Evolutionary conservation across 2,888 invertebrate species (phyloP), one percentile per base, ranked within the genome.

Genomic region (Agelastica alni): DNA sequence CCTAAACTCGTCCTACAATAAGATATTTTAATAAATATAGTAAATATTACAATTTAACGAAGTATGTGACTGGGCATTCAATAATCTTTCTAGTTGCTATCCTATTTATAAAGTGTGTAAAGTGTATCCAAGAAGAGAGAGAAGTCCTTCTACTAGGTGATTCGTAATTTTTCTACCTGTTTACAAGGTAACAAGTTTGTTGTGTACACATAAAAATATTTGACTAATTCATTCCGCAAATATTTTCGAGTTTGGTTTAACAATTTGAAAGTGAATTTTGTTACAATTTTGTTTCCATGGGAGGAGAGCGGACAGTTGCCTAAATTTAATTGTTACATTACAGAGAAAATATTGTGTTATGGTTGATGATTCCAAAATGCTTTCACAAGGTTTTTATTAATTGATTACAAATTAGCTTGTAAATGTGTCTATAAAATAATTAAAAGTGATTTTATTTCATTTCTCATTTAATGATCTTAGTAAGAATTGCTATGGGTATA

Each of bases 51-150:
- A 43, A 48, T 43, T n/a, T 10, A 3, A 31, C 22, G 16, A 53
- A 49, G 13, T 43, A 53, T 48, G 53, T 47, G 47, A 22, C 48
- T 20, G 48, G 47, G 48, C 9, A 32, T 43, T 20, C 18, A 36
- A 16, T 37, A 36, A 42, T 18, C n/a, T n/a, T n/a, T n/a, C n/a
- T n/a, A n/a, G n/a, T n/a, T n/a, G n/a, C n/a, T n/a, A n/a, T n/a
- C n/a, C n/a, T n/a, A n/a, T n/a, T n/a, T n/a, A n/a, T n/a, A n/a
- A n/a, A n/a, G n/a, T n/a, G 6, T 9, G 12, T 41, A 13, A 20
- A 28, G 16, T 20, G 13, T 37, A 7, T 26, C 17, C 5, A 6
- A 13, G 37, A 36, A 34, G 34, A 7, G 9, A 4, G 4, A 9
- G 10, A 20, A 18, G 20, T 39, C 37, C 18, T 39, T 39, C 7